Base-by-base conservation (phyloP, 92 coral and sea anemone genomes). In the Epizoanthus fatuus region DNA sequence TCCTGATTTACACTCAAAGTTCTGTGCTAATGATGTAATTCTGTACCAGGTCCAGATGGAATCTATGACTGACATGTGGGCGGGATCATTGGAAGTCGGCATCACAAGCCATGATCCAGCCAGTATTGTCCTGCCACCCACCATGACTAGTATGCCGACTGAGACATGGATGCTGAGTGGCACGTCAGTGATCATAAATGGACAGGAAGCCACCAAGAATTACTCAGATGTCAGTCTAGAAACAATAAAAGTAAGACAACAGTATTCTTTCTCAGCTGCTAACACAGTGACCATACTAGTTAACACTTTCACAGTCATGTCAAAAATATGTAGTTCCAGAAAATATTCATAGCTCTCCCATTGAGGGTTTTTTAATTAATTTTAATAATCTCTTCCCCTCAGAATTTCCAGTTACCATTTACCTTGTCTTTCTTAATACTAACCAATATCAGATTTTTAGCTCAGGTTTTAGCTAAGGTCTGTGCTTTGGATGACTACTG, bases 111-210 rank as follows among this genome's bases (percentile, higher is more conserved):
- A 95, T 55, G 71, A 95, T 73, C 99, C 99, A 17, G 82, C 74
- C 12, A 81, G 81, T 29, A 93, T 95, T 20, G 90, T 87, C 14
- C 92, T 97, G n/a, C 98, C 98, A 0, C 93, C 95, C 2, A 97
- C 99, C 47, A 97, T 97, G 99, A 97, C 99, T 10, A 94, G 96
- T 65, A 93, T 97, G 98, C 87, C 95, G 10, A 83, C 95, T 20
- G 98, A 95, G 64, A 95, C 99, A 6, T 97, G 99, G 99, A 97
- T 97, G 96, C 81, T 97, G 72, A 97, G 99, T 80, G 99, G 98
- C 10, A 82, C 94, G 8, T 92, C 98, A 19, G 60, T 97, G 35
- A 88, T 92, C 60, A 74, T 83, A 12, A 90, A 97, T 86, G 97
- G 98, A 15, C 87, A 95, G 64, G 94, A 93, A 78, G 86, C 84